Evolutionary conservation across 1,140 invertebrate species (phyloP).

Genomic region (Orussus abietinus): DNA sequence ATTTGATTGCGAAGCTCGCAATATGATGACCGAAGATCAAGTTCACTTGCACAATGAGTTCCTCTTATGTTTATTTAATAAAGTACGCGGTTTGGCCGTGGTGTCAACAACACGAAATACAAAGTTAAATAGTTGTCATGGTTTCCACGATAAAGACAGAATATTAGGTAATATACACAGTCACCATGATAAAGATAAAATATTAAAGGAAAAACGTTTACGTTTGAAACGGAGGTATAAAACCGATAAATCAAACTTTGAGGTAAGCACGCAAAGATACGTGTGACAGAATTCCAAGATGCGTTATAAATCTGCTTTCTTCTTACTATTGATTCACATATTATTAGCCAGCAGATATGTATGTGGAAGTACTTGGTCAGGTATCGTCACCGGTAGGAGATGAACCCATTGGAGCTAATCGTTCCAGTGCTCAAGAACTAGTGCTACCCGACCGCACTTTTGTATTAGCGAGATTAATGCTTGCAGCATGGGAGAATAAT

Average conservation of each 20-base stretch:
- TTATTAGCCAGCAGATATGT: constrained; percentile 45
- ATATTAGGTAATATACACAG: constrained; percentile 28
- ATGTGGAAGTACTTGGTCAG: constrained; percentile 48
- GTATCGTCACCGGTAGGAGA: constrained; percentile 47
- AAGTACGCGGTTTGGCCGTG: constrained; percentile 65
- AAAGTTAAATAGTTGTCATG: constrained; percentile 29
- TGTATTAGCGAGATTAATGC: constrained; percentile 71
- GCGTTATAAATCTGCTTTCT: too few species aligned
- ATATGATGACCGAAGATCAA: constrained; percentile 65
- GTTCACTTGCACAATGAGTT: constrained; percentile 82
- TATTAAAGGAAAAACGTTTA: constrained; percentile 51
- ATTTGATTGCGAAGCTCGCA: constrained; percentile 72
- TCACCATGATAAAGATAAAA: constrained; percentile 38
- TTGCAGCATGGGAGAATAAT: constrained; percentile 78
- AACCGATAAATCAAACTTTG: constrained; percentile 65
- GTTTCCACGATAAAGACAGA: constrained; percentile 37
- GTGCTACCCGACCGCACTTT: constrained; percentile 73
- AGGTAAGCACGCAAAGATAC: constrained; percentile 55
- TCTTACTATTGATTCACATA: too few species aligned
- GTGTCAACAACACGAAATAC: constrained; percentile 54
- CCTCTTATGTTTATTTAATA: constrained; percentile 73
- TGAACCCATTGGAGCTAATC: constrained; percentile 50
- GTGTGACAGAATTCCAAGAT: too few species aligned
- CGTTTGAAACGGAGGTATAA: constrained; percentile 59
- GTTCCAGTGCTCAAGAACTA: constrained; percentile 62